Percentiles rank a stretch among this genome's conserved stretches.
Conservation (phyloP, 2,797 vertebrate genomes). For the Xenops minutus region DNA sequence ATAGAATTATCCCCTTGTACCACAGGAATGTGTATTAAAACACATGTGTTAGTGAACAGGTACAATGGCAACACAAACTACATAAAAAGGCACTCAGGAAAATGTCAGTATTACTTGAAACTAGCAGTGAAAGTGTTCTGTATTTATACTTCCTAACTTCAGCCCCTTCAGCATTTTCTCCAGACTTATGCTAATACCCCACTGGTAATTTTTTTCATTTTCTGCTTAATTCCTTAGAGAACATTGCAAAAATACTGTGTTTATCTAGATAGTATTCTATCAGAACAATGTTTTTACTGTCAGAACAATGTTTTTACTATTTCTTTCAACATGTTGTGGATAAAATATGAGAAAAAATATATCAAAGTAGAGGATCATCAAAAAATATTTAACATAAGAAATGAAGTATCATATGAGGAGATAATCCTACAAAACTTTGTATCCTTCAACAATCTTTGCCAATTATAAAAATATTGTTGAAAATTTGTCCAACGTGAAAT, state of each 20-base stretch:
- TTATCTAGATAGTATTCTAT: neutral
- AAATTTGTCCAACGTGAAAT: neutral
- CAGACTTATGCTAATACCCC: neutral
- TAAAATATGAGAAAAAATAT: neutral
- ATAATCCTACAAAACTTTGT: neutral
- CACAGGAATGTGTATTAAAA: neutral
- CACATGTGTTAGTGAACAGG: neutral
- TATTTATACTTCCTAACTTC: neutral
- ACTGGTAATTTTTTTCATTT: neutral
- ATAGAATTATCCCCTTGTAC: neutral
- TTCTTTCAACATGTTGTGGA: neutral
- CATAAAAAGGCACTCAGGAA: neutral
- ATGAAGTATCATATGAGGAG: neutral
- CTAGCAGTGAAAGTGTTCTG: neutral
- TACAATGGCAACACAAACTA: neutral
- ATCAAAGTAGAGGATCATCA: neutral
- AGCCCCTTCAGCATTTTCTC: neutral
- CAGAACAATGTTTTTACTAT: neutral
- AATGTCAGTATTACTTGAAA: neutral
- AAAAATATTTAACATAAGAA: neutral
- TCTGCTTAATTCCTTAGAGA: neutral
- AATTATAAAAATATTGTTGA: neutral
- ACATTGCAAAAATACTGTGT: neutral
- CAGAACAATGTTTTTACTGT: neutral
- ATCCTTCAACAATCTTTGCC: neutral